These are phyloP conservation scores for Falco columbarius DNA, from an alignment of 2,797 vertebrate species.

Conservation along the genomic window DNA sequence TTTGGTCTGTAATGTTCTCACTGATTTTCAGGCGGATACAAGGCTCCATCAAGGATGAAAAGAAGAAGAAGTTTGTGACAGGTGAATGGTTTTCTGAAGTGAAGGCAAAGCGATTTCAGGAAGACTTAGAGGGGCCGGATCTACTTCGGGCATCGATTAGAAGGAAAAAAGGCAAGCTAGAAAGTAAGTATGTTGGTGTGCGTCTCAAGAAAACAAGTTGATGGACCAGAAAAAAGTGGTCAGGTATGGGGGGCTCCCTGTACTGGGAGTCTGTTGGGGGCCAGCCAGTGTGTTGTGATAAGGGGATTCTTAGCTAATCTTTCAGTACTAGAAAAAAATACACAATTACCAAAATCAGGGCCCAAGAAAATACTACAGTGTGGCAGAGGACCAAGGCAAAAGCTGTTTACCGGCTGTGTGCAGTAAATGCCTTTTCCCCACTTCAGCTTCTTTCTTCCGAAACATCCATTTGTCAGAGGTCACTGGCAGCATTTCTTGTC, in stretches of 20 bases:
- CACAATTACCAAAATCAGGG: neutral
- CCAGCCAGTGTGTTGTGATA: neutral
- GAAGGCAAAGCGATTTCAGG: constrained; percentile 73
- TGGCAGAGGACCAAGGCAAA: neutral
- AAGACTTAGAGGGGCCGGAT: constrained; percentile 67
- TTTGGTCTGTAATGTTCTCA: neutral
- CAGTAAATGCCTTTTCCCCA: neutral
- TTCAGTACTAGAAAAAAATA: neutral
- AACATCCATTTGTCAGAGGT: neutral
- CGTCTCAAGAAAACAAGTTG: neutral
- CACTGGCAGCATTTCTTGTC: neutral
- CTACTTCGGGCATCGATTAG: constrained; percentile 71
- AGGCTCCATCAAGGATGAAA: constrained; percentile 75
- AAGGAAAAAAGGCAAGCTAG: constrained; percentile 52
- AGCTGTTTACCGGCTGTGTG: neutral
- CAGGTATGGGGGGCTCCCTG: neutral
- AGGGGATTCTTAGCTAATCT: neutral
- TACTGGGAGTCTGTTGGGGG: neutral
- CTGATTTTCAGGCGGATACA: constrained; percentile 65
- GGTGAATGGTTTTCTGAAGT: constrained; percentile 76
- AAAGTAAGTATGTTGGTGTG: constrained; percentile 54
- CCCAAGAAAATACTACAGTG: neutral
- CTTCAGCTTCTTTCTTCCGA: neutral
- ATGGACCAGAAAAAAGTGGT: neutral
- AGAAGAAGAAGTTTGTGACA: constrained; percentile 78